These are phyloP conservation scores for Acestrorhynchus altus DNA, from an alignment of 2,797 vertebrate species.

Conservation along the genomic window DNA sequence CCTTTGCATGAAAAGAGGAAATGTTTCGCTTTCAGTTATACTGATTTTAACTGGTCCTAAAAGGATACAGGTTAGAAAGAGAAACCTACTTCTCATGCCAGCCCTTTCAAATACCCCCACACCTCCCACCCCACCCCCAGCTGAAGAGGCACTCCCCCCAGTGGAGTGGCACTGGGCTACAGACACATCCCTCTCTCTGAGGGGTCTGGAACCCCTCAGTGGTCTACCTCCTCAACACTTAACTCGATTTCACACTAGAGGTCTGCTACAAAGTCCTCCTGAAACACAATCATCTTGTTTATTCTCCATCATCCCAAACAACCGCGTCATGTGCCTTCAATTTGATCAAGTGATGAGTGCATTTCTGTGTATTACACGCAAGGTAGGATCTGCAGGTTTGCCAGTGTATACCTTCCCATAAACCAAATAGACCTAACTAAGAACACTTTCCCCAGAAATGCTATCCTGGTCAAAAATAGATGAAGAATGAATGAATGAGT, in stretches of 20 bases:
- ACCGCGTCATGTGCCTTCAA: constrained; percentile 73
- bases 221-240: constrained; percentile 74
- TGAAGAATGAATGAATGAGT: neutral
- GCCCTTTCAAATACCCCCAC: constrained; percentile 8
- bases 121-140: constrained; percentile 43
- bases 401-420: constrained; percentile 26
- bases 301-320: constrained; percentile 73
- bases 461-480: neutral
- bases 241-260: constrained; percentile 83
- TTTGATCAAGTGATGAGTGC: constrained; percentile 59
- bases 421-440: constrained; percentile 30
- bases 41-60: constrained; percentile 75
- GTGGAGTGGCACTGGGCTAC: constrained; percentile 38
- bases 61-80: constrained; percentile 74
- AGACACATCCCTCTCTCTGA: constrained; percentile 55
- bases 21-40: constrained; percentile 72
- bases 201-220: constrained; percentile 66
- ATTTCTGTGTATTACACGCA: constrained; percentile 63
- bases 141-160: constrained; percentile 24
- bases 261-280: constrained; percentile 74
- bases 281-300: constrained; percentile 81
- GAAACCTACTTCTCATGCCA: constrained; percentile 29
- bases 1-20: constrained; percentile 83
- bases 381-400: constrained; percentile 42
- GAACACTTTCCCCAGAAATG: neutral